phyloP scores from a whole-genome alignment of 2,797 vertebrate species.

The Rhinichthys osculus region DNA sequence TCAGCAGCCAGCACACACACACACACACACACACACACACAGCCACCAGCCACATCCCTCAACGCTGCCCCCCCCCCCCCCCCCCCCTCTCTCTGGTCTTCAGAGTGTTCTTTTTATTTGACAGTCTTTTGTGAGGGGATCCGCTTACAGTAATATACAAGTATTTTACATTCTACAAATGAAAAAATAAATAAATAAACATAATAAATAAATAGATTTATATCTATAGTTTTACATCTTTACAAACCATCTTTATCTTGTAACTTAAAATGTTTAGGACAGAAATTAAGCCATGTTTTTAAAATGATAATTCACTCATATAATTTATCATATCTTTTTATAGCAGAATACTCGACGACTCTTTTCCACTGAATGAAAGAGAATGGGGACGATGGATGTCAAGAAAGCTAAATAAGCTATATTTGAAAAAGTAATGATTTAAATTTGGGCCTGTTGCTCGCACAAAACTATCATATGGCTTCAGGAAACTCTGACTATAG shows the following conservation, averaged over 20 bases:
- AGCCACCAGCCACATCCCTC: slow-evolving; percentile 75
- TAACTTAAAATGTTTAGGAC: not conserved
- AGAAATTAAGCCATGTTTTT: not conserved
- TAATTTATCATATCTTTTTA: not conserved
- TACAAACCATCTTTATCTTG: not conserved
- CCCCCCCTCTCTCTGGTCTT: not conserved
- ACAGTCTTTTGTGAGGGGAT: not conserved
- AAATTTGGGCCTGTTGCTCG: not conserved
- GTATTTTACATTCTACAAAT: not conserved
- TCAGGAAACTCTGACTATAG: not conserved
- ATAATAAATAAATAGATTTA: not conserved
- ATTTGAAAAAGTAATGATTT: not conserved
- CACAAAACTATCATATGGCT: not conserved
- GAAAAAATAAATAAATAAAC: not conserved
- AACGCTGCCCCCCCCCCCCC: slow-evolving; percentile 31
- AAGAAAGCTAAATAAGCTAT: not conserved
- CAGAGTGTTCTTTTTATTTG: slow-evolving; percentile 12
- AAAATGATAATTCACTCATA: not conserved
- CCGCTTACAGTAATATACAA: not conserved
- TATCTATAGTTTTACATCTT: not conserved
- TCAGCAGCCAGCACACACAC: slow-evolving; percentile 69
- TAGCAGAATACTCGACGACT: not conserved
- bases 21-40: slow-evolving; percentile 54
- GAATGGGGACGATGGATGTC: not conserved
- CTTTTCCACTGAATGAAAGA: not conserved